These are phyloP conservation scores for Drosophila picticornis DNA, from an alignment of 2,888 invertebrate species.

Conservation along the genomic window DNA sequence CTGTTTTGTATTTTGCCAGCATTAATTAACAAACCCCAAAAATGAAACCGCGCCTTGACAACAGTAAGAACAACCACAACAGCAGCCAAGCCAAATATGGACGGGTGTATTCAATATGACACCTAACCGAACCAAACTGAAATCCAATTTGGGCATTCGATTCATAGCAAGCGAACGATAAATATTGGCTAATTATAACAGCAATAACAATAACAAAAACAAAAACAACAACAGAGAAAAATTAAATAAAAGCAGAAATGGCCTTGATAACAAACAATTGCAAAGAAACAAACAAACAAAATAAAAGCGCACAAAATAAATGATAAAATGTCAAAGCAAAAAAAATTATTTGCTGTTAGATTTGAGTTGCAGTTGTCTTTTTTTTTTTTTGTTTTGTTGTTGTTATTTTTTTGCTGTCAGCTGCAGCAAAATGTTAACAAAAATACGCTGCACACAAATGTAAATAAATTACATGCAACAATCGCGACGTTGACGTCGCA, in stretches of 20 bases:
- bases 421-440: conserved; percentile 65
- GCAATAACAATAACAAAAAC: conserved; percentile 2
- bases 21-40: conserved; percentile 62
- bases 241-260: conserved; percentile 15
- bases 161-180: conserved; percentile 34
- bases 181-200: conserved; percentile 72
- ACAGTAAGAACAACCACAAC: conserved; percentile 10
- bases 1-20: conserved; percentile 29
- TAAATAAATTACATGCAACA: conserved; percentile 76
- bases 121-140: conserved; percentile 12
- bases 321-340: conserved; percentile 67
- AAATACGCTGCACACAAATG: conserved; percentile 60
- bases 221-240: conserved; percentile 7
- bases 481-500: conserved; percentile 52
- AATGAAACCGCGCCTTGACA: conserved; percentile 42
- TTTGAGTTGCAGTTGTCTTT: conserved; percentile 19
- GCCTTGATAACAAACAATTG: conserved; percentile 60
- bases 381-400: conserved; percentile 21
- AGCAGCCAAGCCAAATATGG: not conserved
- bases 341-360: conserved; percentile 63
- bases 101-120: conserved; percentile 27
- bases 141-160: conserved; percentile 18
- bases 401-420: conserved; percentile 47
- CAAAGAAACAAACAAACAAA: conserved; percentile 27
- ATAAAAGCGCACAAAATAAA: conserved; percentile 24